Evolutionary conservation across 2,113 vertebrate genomes (phyloP), one percentile per base, ranked within the genome.

Genomic region (Haliaeetus leucogaster): DNA sequence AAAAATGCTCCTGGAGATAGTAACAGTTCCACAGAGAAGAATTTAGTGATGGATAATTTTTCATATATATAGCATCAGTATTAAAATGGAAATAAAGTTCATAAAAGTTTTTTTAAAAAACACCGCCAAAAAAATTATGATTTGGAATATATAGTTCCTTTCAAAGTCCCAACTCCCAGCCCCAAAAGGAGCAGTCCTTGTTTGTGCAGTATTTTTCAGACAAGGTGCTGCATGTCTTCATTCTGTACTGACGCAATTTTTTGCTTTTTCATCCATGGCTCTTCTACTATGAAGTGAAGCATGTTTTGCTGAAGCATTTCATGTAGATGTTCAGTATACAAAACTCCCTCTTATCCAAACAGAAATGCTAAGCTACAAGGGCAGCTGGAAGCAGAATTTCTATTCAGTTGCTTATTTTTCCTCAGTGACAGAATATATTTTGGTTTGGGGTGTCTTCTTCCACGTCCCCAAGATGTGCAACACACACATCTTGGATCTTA

Each of bases 21-120:
- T 86, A 88, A 45, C 32, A 56, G 84, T 73, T 95, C 95, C 87
- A 91, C 2, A 83, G 89, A 97, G 91, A 56, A 83, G 65, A 67
- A 65, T 78, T 74, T 34, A 45, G 66, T 27, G 73, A 52, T 0
- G 4, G 66, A 45, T 42, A 10, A 47, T 62, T 82, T 91, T 89
- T 71, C 52, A 63, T 55, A 40, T 15, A n/a, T 72, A 47, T 25
- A 48, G 27, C 58, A 82, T 63, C 42, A 42, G 40, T 89, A 77
- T 91, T 82, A 70, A 77, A 91, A 93, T 70, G 58, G 62, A 97
- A 95, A 96, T 80, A 26, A 89, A 56, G 59, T 83, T 93, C 66
- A 82, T 62, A 43, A 36, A 82, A 85, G 50, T 65, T 50, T 50
- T 50, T 50, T 50, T 89, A 50, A 72, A 86, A 45, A n/a, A 3